Percentiles rank a stretch among this genome's conserved stretches.
These are phyloP conservation scores for Anoplopoma fimbria DNA, from an alignment of 2,113 vertebrate genomes.

Conservation along the genomic window DNA sequence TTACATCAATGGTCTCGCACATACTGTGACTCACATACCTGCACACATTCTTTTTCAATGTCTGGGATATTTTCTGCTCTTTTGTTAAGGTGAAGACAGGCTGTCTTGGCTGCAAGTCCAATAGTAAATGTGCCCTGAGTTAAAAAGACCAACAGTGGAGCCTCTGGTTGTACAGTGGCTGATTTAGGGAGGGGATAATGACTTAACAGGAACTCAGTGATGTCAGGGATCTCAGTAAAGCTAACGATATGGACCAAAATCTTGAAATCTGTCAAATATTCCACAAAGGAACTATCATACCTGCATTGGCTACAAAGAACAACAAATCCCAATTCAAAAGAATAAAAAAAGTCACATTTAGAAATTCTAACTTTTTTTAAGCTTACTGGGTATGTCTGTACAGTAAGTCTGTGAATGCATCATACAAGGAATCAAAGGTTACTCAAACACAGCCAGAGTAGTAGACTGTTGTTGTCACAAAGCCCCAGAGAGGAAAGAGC, in stretches of 20 bases:
- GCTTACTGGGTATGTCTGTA: neutral
- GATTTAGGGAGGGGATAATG: slow-evolving; percentile 41
- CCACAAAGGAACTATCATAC: neutral
- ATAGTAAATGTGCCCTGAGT: slow-evolving; percentile 59
- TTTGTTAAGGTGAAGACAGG: slow-evolving; percentile 73
- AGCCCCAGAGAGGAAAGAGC: slow-evolving; percentile 18
- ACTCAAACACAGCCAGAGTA: too few species aligned
- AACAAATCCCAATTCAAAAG: neutral
- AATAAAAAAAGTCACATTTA: neutral
- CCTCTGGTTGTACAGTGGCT: slow-evolving; percentile 49
- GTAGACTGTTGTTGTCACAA: slow-evolving; percentile 5
- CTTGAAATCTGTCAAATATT: neutral
- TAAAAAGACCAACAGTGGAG: slow-evolving; percentile 43
- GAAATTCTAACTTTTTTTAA: neutral
- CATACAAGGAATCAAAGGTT: neutral
- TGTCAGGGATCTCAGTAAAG: slow-evolving; percentile 27
- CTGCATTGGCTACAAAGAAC: neutral
- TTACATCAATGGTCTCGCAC: slow-evolving; percentile 58
- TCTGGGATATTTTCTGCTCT: slow-evolving; percentile 60
- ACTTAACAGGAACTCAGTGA: slow-evolving; percentile 30
- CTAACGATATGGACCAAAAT: neutral
- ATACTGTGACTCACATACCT: slow-evolving; percentile 57
- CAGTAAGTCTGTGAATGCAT: neutral
- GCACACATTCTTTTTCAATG: slow-evolving; percentile 53
- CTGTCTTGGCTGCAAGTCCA: slow-evolving; percentile 48